phyloP scores from a whole-genome alignment of 2,888 invertebrate genomes.

The Pachymerium ferrugineum region DNA sequence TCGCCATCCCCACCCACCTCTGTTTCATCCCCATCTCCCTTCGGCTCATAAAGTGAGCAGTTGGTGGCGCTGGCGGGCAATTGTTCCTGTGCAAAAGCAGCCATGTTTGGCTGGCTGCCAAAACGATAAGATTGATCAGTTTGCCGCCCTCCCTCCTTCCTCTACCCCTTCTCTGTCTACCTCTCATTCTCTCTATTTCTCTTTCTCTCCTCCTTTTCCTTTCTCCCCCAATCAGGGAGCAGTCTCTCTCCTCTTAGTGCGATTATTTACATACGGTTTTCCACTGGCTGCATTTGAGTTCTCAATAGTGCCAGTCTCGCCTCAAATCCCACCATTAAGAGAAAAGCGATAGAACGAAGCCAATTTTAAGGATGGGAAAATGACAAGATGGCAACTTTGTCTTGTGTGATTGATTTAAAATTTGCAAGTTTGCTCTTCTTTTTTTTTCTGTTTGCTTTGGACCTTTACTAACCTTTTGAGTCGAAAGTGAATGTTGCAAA shows the following conservation, averaged over 20 bases:
- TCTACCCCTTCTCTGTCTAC: background rate
- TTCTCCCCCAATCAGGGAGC: conserved; percentile 9
- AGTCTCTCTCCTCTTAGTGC: conserved; percentile 11
- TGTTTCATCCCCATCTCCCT: conserved; percentile 5
- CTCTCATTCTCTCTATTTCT: background rate
- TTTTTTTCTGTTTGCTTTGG: background rate
- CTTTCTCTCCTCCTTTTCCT: background rate
- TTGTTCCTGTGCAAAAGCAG: conserved; percentile 24
- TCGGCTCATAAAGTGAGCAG: conserved; percentile 27
- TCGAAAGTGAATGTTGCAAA: conserved; percentile 1
- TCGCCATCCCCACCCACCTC: conserved; percentile 19
- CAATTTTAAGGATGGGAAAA: conserved; percentile 27
- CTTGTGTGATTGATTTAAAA: conserved; percentile 1
- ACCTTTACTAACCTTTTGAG: background rate
- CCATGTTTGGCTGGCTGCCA: conserved; percentile 28
- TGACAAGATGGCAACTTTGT: conserved; percentile 24
- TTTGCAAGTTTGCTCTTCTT: background rate
- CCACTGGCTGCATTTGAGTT: conserved; percentile 23
- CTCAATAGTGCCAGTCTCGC: conserved; percentile 17
- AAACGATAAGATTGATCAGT: conserved; percentile 29
- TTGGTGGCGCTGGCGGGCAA: conserved; percentile 25
- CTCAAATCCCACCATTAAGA: conserved; percentile 22
- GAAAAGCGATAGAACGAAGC: conserved; percentile 19
- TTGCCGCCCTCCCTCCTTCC: conserved; percentile 15
- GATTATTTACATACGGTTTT: conserved; percentile 27